Base-by-base conservation (phyloP, 1,140 invertebrate species). In the Drosophila nannoptera region DNA sequence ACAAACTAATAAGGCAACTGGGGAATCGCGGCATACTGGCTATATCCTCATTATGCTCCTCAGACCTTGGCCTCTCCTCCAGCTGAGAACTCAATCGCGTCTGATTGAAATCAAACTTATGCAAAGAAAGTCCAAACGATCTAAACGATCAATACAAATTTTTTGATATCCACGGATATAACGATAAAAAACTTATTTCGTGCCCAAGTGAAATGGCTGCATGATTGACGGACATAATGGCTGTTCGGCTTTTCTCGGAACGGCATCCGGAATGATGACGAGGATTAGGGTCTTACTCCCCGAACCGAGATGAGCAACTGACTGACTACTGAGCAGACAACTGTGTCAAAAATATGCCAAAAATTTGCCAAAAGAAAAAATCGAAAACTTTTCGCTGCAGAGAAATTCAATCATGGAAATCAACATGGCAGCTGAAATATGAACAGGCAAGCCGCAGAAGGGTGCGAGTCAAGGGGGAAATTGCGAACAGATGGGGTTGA, bases 1-100 rank as follows among this genome's bases (percentile, higher is more conserved):
- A 56, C 45, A 60, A 56, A 14, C 70, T 74, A 78, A 68, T 71
- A 60, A 48, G 60, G 48, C 78, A 71, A 60, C 78, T 77, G 63
- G 78, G 78, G 78, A 83, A 42, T 75, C 68, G 67, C 46, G 75
- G 78, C 78, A 78, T 82, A 82, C 83, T 67, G 78, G 75, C 60
- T 75, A 78, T 78, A 60, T 40, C 62, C 71, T 62, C 64, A 77
- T 77, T 81, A 77, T 77, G 78, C 58, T 61, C 48, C 70, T 58
- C 55, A 69, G 55, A 32, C 50, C 78, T 59, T 55, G 52, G 60
- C n/a, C 22, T 22, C 22, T 22, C n/a, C n/a, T n/a, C n/a, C n/a
- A n/a, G n/a, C n/a, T n/a, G n/a, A n/a, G n/a, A n/a, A n/a, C n/a
- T n/a, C n/a, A n/a, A n/a, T n/a, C n/a, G n/a, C n/a, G n/a, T n/a